Conservation (phyloP, 1,140 invertebrate genomes). For the Ips typographus region DNA sequence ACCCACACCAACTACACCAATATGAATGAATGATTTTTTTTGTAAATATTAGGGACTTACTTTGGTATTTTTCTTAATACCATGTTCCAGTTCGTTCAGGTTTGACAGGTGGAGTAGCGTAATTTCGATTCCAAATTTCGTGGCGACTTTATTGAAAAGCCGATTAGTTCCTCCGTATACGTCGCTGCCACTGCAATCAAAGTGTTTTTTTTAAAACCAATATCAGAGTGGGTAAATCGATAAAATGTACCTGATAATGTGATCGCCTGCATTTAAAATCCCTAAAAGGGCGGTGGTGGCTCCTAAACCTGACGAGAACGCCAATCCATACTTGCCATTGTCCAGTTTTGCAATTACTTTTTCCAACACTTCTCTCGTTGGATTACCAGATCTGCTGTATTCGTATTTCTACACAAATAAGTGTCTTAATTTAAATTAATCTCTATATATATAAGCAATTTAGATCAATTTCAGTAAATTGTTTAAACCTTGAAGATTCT, state of each 20-base stretch:
- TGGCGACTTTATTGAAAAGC: constrained; percentile 62
- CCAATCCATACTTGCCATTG: constrained; percentile 81
- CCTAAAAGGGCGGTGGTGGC: constrained; percentile 75
- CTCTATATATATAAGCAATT: neutral
- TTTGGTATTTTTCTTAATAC: constrained; percentile 83
- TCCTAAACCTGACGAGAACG: constrained; percentile 89
- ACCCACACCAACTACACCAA: constrained; percentile 71
- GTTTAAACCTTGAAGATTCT: too few species aligned
- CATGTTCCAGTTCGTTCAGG: constrained; percentile 64
- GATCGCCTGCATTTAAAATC: constrained; percentile 82
- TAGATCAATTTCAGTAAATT: neutral
- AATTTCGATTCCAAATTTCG: constrained; percentile 69
- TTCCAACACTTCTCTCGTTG: constrained; percentile 87
- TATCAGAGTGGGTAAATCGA: neutral
- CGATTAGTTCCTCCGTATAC: constrained; percentile 92
- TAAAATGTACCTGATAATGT: constrained; percentile 63
- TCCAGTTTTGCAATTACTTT: constrained; percentile 89
- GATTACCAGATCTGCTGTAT: constrained; percentile 94
- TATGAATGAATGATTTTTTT: neutral
- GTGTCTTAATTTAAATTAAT: neutral
- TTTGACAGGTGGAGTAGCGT: constrained; percentile 84
- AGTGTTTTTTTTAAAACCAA: neutral
- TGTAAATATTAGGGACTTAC: constrained; percentile 52
- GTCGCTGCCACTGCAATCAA: constrained; percentile 74
- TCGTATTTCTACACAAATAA: constrained; percentile 74